Percentiles rank a stretch among this genome's conserved stretches.
Conservation (phyloP, 2,888 invertebrate genomes). For the Ophioninae sp. region DNA sequence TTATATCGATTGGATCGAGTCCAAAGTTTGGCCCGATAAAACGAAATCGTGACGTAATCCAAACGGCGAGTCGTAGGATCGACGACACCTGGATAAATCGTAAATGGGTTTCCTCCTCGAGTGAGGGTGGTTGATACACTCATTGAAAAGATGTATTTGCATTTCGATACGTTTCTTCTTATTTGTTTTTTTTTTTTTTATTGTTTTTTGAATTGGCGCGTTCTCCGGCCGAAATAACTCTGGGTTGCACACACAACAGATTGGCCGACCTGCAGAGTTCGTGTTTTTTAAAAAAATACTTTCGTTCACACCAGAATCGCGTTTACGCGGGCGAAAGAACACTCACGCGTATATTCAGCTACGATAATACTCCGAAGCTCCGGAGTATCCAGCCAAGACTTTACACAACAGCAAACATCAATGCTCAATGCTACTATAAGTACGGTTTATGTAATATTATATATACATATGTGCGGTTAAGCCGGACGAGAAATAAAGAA, state of each 20-base stretch:
- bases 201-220: no score
- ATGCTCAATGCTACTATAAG: slow-evolving; percentile 56
- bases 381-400: slow-evolving; percentile 31
- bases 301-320: slow-evolving; percentile 18
- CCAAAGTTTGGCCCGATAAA: slow-evolving; percentile 71
- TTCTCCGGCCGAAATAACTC: no score
- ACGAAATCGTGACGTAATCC: not conserved
- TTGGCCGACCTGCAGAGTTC: slow-evolving; percentile 2
- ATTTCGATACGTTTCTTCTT: slow-evolving; percentile 5
- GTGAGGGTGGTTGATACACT: not conserved
- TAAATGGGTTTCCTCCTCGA: not conserved
- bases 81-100: not conserved
- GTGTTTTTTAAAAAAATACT: slow-evolving; percentile 59
- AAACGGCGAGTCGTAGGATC: not conserved
- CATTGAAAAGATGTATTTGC: slow-evolving; percentile 44
- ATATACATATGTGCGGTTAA: slow-evolving; percentile 57
- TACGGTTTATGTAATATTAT: slow-evolving; percentile 61
- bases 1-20: slow-evolving; percentile 77
- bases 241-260: no score
- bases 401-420: slow-evolving; percentile 43
- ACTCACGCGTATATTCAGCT: slow-evolving; percentile 28
- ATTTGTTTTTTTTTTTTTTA: not conserved
- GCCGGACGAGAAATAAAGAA: slow-evolving; percentile 35
- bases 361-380: slow-evolving; percentile 27
- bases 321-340: slow-evolving; percentile 10